A percentile compares a stretch with the other conserved stretches of the same genome.
These are phyloP conservation scores for Turdus rufiventris DNA, from an alignment of 2,113 vertebrate species.

Conservation along the genomic window DNA sequence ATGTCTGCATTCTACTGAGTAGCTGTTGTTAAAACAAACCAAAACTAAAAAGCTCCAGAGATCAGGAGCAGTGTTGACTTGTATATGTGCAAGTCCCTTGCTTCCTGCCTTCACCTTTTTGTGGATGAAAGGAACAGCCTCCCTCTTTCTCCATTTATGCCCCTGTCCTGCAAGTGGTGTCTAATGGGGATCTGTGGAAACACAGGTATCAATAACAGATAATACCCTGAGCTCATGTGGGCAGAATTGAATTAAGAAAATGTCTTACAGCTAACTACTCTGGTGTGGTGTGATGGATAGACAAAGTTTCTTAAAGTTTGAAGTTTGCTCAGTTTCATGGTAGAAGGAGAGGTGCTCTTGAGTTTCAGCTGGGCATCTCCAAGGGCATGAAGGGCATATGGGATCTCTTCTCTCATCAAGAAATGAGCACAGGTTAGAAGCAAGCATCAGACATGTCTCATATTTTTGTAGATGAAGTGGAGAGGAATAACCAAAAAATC, in stretches of 20 bases:
- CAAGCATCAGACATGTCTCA: background rate
- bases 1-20: background rate
- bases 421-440: background rate
- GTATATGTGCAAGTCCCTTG: background rate
- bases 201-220: background rate
- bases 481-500: background rate
- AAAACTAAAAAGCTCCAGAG: background rate
- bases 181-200: background rate
- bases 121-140: background rate
- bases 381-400: rapidly evolving
- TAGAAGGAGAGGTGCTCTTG: background rate
- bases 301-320: background rate
- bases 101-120: background rate
- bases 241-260: background rate
- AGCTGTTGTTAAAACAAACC: background rate
- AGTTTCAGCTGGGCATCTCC: background rate
- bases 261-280: background rate
- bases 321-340: background rate
- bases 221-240: background rate
- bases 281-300: background rate
- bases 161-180: background rate
- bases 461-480: background rate
- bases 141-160: background rate
- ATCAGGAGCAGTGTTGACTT: background rate
- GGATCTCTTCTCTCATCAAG: background rate